phyloP scores from a whole-genome alignment of 2,113 vertebrate genomes.

The Chionodraco myersi region DNA sequence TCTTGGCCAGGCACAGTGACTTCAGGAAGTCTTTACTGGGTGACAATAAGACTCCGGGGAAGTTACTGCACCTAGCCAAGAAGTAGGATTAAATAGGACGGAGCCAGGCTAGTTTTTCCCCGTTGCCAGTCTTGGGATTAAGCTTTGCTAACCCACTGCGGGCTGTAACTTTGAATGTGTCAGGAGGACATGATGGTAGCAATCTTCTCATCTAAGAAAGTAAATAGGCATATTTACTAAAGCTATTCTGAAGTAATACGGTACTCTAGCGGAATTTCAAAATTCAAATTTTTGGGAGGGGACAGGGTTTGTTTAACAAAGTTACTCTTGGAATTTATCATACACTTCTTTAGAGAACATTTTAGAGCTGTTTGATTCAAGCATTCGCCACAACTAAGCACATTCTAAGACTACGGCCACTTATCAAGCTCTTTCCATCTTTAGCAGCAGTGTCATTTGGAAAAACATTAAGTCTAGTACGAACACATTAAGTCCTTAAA shows the following conservation, averaged over 20 bases:
- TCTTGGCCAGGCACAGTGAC: not conserved
- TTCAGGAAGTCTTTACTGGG: no score
- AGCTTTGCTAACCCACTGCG: not conserved
- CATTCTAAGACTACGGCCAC: slow-evolving; percentile 4
- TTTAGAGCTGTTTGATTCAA: slow-evolving; percentile 10
- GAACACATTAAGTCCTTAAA: slow-evolving; percentile 4
- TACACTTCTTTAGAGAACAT: not conserved
- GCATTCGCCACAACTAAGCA: slow-evolving; percentile 37
- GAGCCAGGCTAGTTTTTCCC: no score
- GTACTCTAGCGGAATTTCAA: not conserved
- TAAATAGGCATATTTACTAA: not conserved
- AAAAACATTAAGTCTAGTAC: not conserved
- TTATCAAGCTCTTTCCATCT: slow-evolving; percentile 26
- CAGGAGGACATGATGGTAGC: no score
- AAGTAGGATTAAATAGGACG: no score
- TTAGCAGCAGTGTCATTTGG: not conserved
- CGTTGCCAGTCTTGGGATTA: not conserved
- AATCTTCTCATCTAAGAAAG: not conserved
- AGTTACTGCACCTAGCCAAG: no score
- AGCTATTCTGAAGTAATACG: not conserved
- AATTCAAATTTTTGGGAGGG: not conserved
- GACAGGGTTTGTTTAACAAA: not conserved
- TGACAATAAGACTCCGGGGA: no score
- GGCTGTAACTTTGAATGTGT: not conserved
- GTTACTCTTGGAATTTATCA: not conserved